Base-by-base conservation (phyloP, 2,113 vertebrate species). In the Megaceryle maxima region DNA sequence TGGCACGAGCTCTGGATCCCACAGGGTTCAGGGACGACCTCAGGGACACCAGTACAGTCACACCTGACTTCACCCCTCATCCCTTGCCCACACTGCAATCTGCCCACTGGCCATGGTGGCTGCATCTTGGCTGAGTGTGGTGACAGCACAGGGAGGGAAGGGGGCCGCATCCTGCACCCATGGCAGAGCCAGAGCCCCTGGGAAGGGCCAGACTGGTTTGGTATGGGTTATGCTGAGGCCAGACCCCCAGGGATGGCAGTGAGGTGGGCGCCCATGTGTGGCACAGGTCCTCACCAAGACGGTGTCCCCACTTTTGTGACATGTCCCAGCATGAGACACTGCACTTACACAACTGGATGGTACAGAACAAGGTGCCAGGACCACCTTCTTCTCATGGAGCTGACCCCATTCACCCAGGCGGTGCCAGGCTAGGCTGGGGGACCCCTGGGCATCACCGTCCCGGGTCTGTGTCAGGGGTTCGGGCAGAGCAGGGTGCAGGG, bases 1-100 rank as follows among this genome's bases (percentile, higher is more conserved):
- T 0, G 0, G 48, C 0, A 0, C 3, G 0, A 31, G 14, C 35
- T 43, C 41, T 66, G 75, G 16, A 16, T 89, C 46, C 33, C 44
- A 21, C 5, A 1, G 33, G 13, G 11, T 10, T 48, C 1, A 2
- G 16, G 19, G 75, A 46, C 14, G 50, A 53, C 22, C 35, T n/a
- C 0, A 1, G 44, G 51, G 37, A 83, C 22, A n/a, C 22, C 11
- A 0, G 1, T 5, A 7, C 25, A 64, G 22, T 53, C 22, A 68
- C 31, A 41, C 2, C 19, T 6, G 8, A 2, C 46, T 66, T 50
- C 1, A 1, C 41, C 60, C 50, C 7, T 17, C 25, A 5, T 15
- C 37, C 68, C 8, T 14, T 74, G 43, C 20, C 44, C 75, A 43
- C 35, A 11, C 37, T 10, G 25, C 37, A 26, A 1, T 21, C 43